Evolutionary conservation across 2,888 invertebrate species (phyloP).

Genomic region (Zhuqinia jingwanae): DNA sequence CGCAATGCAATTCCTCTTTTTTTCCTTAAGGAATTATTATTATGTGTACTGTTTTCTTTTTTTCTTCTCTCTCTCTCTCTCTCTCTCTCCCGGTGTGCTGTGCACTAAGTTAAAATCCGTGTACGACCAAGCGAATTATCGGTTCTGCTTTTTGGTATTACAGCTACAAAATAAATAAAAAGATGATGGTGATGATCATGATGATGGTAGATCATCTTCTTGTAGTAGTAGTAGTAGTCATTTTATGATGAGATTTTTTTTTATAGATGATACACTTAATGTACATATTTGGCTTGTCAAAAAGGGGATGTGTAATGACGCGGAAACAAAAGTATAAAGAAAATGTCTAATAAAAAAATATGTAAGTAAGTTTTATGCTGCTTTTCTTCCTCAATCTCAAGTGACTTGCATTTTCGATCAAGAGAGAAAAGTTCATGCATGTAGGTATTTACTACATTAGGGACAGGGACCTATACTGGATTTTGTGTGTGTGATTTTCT

Average conservation of each 20-base stretch:
- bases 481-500: too few species aligned
- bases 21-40: background rate
- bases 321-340: constrained; percentile 60
- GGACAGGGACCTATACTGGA: too few species aligned
- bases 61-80: too few species aligned
- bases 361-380: background rate
- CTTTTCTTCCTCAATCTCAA: constrained; percentile 14
- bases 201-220: background rate
- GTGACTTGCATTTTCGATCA: constrained; percentile 66
- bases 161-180: background rate
- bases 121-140: background rate
- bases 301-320: constrained; percentile 57
- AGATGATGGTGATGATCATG: background rate
- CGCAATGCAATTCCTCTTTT: constrained; percentile 44
- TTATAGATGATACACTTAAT: constrained; percentile 26
- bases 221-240: background rate
- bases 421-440: background rate
- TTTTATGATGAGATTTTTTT: constrained; percentile 32
- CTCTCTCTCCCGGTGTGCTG: background rate
- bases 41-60: constrained; percentile 1
- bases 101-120: background rate
- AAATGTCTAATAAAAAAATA: constrained; percentile 14
- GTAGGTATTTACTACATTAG: too few species aligned
- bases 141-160: background rate
- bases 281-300: constrained; percentile 53